Evolutionary conservation across 2,113 vertebrate species (phyloP).

Genomic region (Cardinalis cardinalis): DNA sequence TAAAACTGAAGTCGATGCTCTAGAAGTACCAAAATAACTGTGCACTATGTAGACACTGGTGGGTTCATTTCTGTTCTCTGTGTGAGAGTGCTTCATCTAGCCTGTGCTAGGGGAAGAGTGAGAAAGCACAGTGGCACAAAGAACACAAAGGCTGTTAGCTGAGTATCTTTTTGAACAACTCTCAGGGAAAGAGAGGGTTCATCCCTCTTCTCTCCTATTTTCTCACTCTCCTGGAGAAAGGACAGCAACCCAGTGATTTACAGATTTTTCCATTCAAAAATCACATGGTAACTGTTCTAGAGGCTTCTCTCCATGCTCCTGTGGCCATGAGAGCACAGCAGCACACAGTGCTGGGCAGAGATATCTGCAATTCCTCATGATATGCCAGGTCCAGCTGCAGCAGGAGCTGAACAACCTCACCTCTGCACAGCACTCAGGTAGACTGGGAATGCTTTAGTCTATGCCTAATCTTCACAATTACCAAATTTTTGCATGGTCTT

Average conservation of each 20-base stretch:
- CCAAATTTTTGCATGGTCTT: neutral
- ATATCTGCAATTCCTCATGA: neutral
- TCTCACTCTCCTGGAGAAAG: neutral
- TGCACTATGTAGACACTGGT: neutral
- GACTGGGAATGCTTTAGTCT: neutral
- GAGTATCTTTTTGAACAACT: neutral
- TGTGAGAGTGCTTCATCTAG: neutral
- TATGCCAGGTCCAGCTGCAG: neutral
- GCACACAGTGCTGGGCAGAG: neutral
- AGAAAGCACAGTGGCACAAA: neutral
- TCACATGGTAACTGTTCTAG: neutral
- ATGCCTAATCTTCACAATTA: neutral
- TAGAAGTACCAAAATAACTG: neutral
- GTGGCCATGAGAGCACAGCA: neutral
- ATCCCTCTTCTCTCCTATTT: neutral
- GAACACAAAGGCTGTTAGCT: constrained; percentile 7
- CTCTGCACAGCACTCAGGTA: neutral
- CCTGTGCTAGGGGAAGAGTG: neutral
- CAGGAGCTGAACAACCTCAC: neutral
- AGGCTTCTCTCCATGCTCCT: neutral
- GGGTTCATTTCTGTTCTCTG: neutral
- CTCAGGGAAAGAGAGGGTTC: neutral
- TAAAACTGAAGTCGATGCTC: neutral
- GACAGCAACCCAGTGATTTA: neutral
- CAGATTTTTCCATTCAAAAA: neutral